Conservation (phyloP, 2,888 invertebrate species). For the Diarsia brunnea region DNA sequence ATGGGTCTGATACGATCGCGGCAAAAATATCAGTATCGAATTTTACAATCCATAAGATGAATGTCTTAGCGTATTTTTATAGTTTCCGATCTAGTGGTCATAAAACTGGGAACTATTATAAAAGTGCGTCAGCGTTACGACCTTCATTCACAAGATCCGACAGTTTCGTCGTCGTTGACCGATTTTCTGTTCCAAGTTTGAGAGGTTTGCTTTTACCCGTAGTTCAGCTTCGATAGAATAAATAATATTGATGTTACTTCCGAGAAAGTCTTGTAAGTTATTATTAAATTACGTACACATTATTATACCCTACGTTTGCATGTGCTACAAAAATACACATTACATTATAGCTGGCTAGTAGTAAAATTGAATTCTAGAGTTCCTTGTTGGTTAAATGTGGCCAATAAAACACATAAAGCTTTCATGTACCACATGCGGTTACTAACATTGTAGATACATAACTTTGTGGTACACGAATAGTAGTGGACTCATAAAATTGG, state of each 20-base stretch:
- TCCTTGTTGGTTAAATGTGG: slow-evolving; percentile 43
- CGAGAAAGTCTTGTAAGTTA: slow-evolving; percentile 33
- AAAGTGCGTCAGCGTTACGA: slow-evolving; percentile 80
- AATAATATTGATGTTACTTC: slow-evolving; percentile 40
- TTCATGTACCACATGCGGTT: slow-evolving; percentile 51
- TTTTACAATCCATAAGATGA: slow-evolving; percentile 73
- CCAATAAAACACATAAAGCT: slow-evolving; percentile 59
- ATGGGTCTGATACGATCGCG: slow-evolving; percentile 44
- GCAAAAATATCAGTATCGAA: slow-evolving; percentile 65
- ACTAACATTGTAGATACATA: slow-evolving; percentile 60
- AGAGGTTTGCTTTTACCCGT: slow-evolving; percentile 28
- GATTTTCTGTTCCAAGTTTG: slow-evolving; percentile 51
- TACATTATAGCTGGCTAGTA: slow-evolving; percentile 1
- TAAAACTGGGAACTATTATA: slow-evolving; percentile 80
- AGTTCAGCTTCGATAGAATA: slow-evolving; percentile 9
- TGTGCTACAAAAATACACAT: background rate
- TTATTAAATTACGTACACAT: slow-evolving; percentile 37
- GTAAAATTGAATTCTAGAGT: slow-evolving; percentile 48
- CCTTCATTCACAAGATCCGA: slow-evolving; percentile 70
- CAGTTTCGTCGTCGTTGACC: slow-evolving; percentile 44
- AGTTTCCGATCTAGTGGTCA: slow-evolving; percentile 81
- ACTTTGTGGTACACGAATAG: slow-evolving; percentile 63
- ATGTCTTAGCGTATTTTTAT: slow-evolving; percentile 81
- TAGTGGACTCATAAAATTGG: slow-evolving; percentile 62
- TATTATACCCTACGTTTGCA: background rate